Conservation (phyloP, 2,113 vertebrate genomes). For the Myotis davidii region DNA sequence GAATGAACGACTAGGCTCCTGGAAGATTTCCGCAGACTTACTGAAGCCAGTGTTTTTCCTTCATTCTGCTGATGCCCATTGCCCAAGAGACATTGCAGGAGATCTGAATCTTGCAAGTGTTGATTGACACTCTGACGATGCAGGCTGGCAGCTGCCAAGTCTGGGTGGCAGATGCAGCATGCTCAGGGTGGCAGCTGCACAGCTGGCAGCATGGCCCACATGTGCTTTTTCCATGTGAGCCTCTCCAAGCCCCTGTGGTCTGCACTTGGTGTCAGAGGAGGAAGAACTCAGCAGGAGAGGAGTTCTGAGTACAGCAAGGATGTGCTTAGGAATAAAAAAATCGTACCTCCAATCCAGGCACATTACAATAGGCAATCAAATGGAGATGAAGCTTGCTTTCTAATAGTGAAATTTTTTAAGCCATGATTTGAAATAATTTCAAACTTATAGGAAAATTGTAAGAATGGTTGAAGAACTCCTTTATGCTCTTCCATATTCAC, state of each 20-base stretch:
- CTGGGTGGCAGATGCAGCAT: background rate
- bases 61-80: background rate
- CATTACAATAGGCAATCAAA: background rate
- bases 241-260: background rate
- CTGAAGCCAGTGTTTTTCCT: background rate
- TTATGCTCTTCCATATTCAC: background rate
- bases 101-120: background rate
- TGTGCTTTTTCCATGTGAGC: rapidly evolving
- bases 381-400: background rate
- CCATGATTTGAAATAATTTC: background rate
- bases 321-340: background rate
- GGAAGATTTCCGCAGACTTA: background rate
- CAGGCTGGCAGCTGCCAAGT: background rate
- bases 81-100: background rate
- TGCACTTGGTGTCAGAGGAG: rapidly evolving
- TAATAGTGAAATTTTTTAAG: background rate
- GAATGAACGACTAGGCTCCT: background rate
- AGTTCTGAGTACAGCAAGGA: background rate
- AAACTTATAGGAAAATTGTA: background rate
- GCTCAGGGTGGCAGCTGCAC: background rate
- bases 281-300: background rate
- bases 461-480: background rate
- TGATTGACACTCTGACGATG: rapidly evolving
- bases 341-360: background rate
- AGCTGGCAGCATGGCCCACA: background rate